phyloP scores from a whole-genome alignment of 2,797 vertebrate species.

The Anolis apletophallus region DNA sequence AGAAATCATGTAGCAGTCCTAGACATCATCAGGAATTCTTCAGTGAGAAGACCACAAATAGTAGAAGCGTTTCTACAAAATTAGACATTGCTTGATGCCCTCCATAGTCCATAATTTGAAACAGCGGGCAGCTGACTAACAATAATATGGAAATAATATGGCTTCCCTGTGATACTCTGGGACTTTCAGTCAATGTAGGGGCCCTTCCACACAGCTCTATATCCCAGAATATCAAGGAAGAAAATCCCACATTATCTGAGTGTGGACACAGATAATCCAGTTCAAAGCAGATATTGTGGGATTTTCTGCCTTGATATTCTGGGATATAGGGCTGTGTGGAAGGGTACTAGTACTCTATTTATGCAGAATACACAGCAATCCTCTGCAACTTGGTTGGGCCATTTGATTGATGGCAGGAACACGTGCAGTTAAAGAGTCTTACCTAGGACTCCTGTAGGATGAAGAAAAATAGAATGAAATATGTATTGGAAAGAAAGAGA shows the following conservation, averaged over 20 bases:
- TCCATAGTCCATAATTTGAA: neutral
- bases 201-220: no score
- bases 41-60: neutral
- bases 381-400: neutral
- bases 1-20: neutral
- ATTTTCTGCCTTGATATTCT: no score
- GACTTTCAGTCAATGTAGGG: neutral
- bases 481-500: constrained; percentile 10
- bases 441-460: no score
- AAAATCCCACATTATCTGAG: no score
- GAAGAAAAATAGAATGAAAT: neutral
- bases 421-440: neutral
- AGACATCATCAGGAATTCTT: neutral
- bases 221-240: no score
- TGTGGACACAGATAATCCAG: no score
- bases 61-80: neutral
- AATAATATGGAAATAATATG: neutral
- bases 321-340: no score
- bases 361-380: neutral
- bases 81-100: neutral
- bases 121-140: neutral
- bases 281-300: no score
- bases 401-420: neutral
- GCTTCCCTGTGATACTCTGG: no score
- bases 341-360: neutral